Evolutionary conservation across 2,797 vertebrate species (phyloP).

Genomic region (Apodemus agrarius): DNA sequence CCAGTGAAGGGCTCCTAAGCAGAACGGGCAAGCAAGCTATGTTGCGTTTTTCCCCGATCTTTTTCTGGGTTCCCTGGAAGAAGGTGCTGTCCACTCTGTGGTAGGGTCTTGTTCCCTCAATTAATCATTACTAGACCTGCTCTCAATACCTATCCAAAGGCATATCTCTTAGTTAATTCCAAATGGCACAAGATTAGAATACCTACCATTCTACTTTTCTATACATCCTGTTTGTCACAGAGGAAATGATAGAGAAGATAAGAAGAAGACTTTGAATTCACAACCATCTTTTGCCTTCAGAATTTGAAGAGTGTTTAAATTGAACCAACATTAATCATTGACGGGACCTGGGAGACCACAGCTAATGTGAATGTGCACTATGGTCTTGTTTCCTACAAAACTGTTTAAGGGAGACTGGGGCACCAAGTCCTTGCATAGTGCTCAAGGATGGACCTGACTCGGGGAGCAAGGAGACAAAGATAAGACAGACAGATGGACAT

Average conservation of each 20-base stretch:
- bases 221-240: background rate
- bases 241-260: background rate
- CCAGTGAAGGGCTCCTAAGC: background rate
- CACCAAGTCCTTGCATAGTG: background rate
- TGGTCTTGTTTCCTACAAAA: slow-evolving; percentile 2
- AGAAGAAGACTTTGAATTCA: background rate
- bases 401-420: background rate
- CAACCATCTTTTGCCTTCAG: background rate
- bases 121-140: background rate
- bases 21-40: background rate
- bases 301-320: background rate
- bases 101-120: background rate
- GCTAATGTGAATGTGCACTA: background rate
- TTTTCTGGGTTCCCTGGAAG: background rate
- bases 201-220: background rate
- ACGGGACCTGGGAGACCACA: background rate
- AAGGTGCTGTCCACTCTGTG: background rate
- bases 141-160: background rate
- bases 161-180: background rate
- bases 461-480: background rate
- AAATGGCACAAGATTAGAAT: background rate
- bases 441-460: background rate
- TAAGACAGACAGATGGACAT: background rate
- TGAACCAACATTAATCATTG: background rate
- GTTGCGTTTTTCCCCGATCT: background rate